These are phyloP conservation scores for Cranoglanis bouderius DNA, from an alignment of 2,113 vertebrate species.

Conservation along the genomic window DNA sequence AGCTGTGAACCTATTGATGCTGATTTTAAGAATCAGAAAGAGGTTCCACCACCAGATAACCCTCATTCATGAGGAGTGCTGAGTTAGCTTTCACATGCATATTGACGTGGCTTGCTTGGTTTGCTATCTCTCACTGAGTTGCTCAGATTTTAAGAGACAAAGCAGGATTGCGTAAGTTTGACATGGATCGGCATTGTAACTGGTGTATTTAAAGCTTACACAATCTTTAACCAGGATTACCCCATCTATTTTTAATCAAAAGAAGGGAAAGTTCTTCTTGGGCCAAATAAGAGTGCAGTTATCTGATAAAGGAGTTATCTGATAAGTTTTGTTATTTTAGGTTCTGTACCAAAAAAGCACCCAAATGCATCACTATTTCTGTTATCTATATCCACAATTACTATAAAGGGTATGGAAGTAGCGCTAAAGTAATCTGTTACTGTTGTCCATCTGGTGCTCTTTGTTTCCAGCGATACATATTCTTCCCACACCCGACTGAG, in stretches of 20 bases:
- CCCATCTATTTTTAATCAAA: not conserved
- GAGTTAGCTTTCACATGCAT: too few relatives aligned
- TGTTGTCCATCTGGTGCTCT: not conserved
- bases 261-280: not conserved
- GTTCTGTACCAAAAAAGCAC: not conserved
- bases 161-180: too few relatives aligned
- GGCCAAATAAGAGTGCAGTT: not conserved
- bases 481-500: slow-evolving; percentile 86
- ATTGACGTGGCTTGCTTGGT: too few relatives aligned
- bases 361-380: not conserved
- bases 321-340: too few relatives aligned
- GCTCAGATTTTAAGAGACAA: too few relatives aligned
- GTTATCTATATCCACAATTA: not conserved
- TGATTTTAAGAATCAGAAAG: too few relatives aligned
- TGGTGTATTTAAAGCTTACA: not conserved
- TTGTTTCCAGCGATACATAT: slow-evolving; percentile 86
- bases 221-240: not conserved
- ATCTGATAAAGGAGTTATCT: too few relatives aligned
- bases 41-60: too few relatives aligned
- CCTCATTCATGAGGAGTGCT: too few relatives aligned
- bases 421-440: not conserved
- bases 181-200: too few relatives aligned
- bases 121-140: too few relatives aligned
- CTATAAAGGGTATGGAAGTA: not conserved
- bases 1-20: too few relatives aligned